Conservation (phyloP, 2,888 invertebrate genomes). For the Polydrusus cervinus region DNA sequence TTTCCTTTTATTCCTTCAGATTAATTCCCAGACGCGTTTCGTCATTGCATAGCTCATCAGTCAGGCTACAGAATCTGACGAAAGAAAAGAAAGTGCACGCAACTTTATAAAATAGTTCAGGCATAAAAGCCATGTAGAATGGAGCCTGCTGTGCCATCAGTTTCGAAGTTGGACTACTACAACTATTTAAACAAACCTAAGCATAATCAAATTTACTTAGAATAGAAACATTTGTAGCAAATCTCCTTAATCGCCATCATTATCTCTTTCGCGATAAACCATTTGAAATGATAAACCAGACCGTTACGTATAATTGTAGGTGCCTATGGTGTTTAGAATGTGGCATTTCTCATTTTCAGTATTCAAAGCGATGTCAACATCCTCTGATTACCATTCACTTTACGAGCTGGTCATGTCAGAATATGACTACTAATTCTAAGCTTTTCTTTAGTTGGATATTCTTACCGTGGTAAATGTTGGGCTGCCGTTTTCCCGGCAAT, state of each 20-base stretch:
- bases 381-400: conserved; percentile 24
- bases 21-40: no score
- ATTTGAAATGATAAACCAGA: conserved; percentile 15
- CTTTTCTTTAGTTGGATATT: conserved; percentile 26
- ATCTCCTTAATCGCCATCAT: not conserved
- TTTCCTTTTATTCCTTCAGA: no score
- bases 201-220: not conserved
- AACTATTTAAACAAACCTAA: not conserved
- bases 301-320: conserved; percentile 12
- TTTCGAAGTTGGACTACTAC: no score
- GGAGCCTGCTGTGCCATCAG: no score
- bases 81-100: no score
- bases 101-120: no score
- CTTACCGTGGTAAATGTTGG: not conserved
- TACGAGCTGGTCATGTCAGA: conserved; percentile 8
- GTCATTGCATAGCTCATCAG: no score
- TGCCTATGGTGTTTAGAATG: not conserved
- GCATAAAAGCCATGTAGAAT: no score
- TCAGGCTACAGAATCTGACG: no score
- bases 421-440: conserved; percentile 6
- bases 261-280: conserved; percentile 9
- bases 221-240: conserved; percentile 15
- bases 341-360: conserved; percentile 18
- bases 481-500: conserved; percentile 19
- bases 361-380: conserved; percentile 20